Evolutionary conservation across 2,888 invertebrate species (phyloP).

Genomic region (Ochropacha duplaris): DNA sequence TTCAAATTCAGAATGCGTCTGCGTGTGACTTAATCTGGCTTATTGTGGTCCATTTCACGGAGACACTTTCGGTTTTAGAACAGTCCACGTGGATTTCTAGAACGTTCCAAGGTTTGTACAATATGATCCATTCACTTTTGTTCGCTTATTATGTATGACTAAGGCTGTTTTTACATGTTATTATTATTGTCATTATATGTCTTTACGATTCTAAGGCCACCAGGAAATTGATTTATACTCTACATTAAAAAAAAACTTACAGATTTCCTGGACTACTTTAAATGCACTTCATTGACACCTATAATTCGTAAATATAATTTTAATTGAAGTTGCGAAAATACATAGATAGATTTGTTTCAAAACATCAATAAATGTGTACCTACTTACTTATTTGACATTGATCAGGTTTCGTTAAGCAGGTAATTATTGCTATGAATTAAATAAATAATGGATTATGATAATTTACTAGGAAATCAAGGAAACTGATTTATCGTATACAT

Average conservation of each 20-base stretch:
- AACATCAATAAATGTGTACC: too few relatives aligned
- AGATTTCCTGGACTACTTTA: background rate
- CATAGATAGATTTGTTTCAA: too few relatives aligned
- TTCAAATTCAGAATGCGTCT: background rate
- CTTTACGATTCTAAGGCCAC: background rate
- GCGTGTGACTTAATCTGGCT: background rate
- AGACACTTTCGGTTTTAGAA: slow-evolving; percentile 23
- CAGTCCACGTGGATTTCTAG: slow-evolving; percentile 20
- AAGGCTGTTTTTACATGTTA: slow-evolving; percentile 14
- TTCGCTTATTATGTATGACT: slow-evolving; percentile 6
- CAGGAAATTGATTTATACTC: slow-evolving; percentile 4
- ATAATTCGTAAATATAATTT: too few relatives aligned
- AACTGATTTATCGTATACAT: too few relatives aligned
- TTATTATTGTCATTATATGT: slow-evolving; percentile 7
- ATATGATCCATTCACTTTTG: slow-evolving; percentile 17
- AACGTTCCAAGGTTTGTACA: slow-evolving; percentile 20
- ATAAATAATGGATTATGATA: too few relatives aligned
- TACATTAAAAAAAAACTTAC: background rate
- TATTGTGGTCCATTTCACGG: slow-evolving; percentile 5
- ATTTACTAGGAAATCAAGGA: too few relatives aligned
- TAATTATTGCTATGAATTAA: too few relatives aligned
- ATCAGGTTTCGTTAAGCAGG: too few relatives aligned
- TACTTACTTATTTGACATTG: too few relatives aligned
- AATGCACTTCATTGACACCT: background rate
- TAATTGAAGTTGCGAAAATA: too few relatives aligned